phyloP scores from a whole-genome alignment of 2,797 vertebrate species.

The Ctenosaura bakeri region DNA sequence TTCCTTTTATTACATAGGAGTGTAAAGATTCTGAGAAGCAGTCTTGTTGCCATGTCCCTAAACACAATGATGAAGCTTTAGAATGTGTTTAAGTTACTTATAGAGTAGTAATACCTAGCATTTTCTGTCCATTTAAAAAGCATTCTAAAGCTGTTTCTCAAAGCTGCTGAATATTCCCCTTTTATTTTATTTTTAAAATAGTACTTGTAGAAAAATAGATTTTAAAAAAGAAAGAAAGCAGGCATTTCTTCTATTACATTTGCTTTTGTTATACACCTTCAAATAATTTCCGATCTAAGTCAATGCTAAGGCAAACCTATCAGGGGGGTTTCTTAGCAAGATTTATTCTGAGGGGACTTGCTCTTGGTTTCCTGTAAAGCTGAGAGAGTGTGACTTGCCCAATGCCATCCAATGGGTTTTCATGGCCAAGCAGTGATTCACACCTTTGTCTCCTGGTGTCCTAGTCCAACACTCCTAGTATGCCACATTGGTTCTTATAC shows the following conservation, averaged over 20 bases:
- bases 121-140: neutral
- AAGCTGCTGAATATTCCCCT: neutral
- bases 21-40: slow-evolving; percentile 1
- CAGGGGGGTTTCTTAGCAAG: no score
- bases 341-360: no score
- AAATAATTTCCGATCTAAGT: no score
- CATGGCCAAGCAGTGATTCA: no score
- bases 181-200: slow-evolving; percentile 29
- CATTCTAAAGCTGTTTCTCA: slow-evolving; percentile 26
- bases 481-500: no score
- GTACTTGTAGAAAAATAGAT: neutral
- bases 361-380: no score
- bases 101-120: neutral
- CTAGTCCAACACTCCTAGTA: no score
- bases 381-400: no score
- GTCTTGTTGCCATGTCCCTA: neutral
- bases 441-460: no score
- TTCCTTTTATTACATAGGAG: neutral
- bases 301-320: no score
- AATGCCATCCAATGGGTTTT: no score
- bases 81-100: slow-evolving; percentile 35
- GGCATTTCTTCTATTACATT: neutral
- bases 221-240: slow-evolving; percentile 13
- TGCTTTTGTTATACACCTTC: no score
- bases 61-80: slow-evolving; percentile 17